Conservation (phyloP, 2,888 invertebrate genomes). For the Nemapogon koenigi region DNA sequence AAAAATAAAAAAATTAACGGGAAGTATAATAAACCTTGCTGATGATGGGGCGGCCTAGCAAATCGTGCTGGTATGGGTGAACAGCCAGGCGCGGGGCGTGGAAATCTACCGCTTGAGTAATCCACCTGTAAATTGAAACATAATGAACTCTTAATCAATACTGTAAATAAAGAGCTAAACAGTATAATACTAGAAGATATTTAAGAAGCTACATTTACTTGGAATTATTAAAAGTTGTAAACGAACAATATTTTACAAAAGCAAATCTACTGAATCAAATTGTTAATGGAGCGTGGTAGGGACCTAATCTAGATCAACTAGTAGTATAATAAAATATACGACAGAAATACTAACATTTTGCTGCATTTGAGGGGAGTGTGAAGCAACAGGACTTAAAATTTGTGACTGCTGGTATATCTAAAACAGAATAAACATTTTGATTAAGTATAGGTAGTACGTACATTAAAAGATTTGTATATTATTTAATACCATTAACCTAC, state of each 20-base stretch:
- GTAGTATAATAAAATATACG: too few relatives aligned
- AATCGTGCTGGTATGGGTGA: slow-evolving; percentile 50
- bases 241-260: too few relatives aligned
- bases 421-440: slow-evolving; percentile 2
- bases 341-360: not conserved
- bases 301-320: too few relatives aligned
- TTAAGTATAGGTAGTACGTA: not conserved
- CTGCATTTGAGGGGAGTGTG: slow-evolving; percentile 56
- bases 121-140: slow-evolving; percentile 31
- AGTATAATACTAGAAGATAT: not conserved
- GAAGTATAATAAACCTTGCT: slow-evolving; percentile 34
- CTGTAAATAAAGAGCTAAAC: not conserved
- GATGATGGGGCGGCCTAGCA: slow-evolving; percentile 52
- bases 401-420: slow-evolving; percentile 58
- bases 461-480: not conserved
- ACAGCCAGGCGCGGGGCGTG: slow-evolving; percentile 49
- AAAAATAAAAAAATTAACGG: too few relatives aligned
- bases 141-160: slow-evolving; percentile 1
- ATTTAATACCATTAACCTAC: slow-evolving; percentile 21
- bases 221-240: too few relatives aligned
- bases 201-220: not conserved
- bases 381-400: slow-evolving; percentile 54
- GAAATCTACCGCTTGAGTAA: slow-evolving; percentile 41
- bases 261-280: too few relatives aligned
- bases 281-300: too few relatives aligned